Conservation (phyloP, 1,140 invertebrate species). For the Drosophila parabipectinata region DNA sequence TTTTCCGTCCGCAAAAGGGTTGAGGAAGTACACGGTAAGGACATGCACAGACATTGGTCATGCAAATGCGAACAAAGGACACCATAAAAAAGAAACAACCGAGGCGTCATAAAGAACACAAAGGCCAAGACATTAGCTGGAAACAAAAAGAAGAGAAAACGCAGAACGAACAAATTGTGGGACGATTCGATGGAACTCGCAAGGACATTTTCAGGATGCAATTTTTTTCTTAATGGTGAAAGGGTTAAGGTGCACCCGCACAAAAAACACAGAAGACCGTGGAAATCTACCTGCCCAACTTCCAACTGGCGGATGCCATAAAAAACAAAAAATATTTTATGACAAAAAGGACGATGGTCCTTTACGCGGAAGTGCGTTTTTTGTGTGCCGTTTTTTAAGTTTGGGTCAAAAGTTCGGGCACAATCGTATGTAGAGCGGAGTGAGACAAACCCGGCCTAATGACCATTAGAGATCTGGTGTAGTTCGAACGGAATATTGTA, state of each 20-base stretch:
- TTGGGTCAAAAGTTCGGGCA: conserved; percentile 21
- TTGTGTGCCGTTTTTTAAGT: conserved; percentile 34
- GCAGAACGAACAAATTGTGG: conserved; percentile 8
- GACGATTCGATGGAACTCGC: conserved; percentile 37
- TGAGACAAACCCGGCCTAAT: conserved; percentile 23
- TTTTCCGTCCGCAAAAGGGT: conserved; percentile 59
- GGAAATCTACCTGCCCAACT: conserved; percentile 10
- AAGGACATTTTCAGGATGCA: conserved; percentile 53
- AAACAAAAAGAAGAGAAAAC: conserved; percentile 59
- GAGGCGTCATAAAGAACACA: conserved; percentile 71
- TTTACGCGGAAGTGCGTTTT: conserved; percentile 66
- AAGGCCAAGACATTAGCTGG: conserved; percentile 62
- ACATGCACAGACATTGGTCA: neutral
- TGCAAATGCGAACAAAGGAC: conserved; percentile 54
- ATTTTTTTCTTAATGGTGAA: conserved; percentile 74
- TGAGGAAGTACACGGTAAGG: conserved; percentile 52
- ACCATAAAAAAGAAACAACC: conserved; percentile 74
- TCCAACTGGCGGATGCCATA: conserved; percentile 34
- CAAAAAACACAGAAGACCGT: conserved; percentile 51
- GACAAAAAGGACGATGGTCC: conserved; percentile 40
- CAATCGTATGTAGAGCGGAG: conserved; percentile 68
- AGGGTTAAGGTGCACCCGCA: conserved; percentile 51
- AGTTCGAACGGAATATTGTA: neutral
- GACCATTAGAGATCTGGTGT: conserved; percentile 36
- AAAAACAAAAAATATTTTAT: conserved; percentile 78